Conservation (phyloP, 2,888 invertebrate genomes). For the Hirudinaria manillensis region DNA sequence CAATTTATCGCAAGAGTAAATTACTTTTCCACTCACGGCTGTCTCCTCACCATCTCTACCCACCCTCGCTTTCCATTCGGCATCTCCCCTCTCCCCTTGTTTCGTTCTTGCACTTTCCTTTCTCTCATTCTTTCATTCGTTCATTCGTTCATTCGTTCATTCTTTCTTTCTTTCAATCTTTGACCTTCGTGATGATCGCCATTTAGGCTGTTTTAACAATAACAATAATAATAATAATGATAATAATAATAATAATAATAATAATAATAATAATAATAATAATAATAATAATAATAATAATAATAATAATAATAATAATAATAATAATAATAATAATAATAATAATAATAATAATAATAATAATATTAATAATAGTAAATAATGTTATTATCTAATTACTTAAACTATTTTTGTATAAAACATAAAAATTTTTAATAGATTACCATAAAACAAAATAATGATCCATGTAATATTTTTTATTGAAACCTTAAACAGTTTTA, state of each 20-base stretch:
- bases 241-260: background rate
- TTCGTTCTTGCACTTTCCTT: background rate
- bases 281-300: background rate
- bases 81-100: too few species aligned
- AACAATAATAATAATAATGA: too few species aligned
- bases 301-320: background rate
- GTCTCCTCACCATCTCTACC: too few species aligned
- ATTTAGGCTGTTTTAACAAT: too few species aligned
- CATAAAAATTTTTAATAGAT: too few species aligned
- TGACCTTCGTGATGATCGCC: too few species aligned
- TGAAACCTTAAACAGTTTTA: too few species aligned
- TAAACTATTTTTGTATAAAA: too few species aligned
- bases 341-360: background rate
- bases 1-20: constrained; percentile 10
- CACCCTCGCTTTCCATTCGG: too few species aligned
- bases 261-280: background rate
- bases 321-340: background rate
- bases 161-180: background rate
- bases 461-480: too few species aligned
- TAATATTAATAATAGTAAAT: background rate
- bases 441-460: too few species aligned
- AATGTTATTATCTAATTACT: too few species aligned
- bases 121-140: background rate
- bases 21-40: background rate
- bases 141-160: background rate